Conservation (phyloP, 2,797 vertebrate species). For the Sebastes steindachneri region DNA sequence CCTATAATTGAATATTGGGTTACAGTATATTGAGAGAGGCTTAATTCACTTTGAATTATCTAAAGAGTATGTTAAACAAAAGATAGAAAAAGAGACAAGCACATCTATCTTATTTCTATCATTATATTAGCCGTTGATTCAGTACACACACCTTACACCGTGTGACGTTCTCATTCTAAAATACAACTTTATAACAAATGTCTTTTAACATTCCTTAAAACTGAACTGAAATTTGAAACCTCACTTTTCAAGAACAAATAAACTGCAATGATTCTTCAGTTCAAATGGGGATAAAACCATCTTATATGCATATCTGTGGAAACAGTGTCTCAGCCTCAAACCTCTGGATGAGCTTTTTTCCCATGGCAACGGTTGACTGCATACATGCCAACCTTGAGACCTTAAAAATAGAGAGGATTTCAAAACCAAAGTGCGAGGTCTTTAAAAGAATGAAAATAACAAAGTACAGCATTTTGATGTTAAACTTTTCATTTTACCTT, state of each 20-base stretch:
- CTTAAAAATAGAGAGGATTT: no score
- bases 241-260: not conserved
- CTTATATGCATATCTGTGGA: not conserved
- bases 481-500: no score
- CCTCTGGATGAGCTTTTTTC: not conserved
- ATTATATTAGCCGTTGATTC: conserved; percentile 1
- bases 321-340: not conserved
- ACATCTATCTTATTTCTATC: conserved; percentile 6
- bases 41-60: conserved; percentile 21
- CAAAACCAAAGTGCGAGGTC: no score
- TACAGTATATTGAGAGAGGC: conserved; percentile 24
- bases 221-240: not conserved
- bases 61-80: not conserved
- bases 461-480: no score
- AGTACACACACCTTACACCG: not conserved
- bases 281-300: not conserved
- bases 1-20: conserved; percentile 55
- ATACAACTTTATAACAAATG: not conserved
- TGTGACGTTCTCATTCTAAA: not conserved
- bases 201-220: not conserved
- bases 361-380: not conserved
- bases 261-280: not conserved
- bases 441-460: no score
- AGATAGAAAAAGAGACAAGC: not conserved
- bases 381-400: no score